Percentiles rank a stretch among this genome's conserved stretches.
phyloP scores from a whole-genome alignment of 2,113 vertebrate species.

The Bothrops jararaca region DNA sequence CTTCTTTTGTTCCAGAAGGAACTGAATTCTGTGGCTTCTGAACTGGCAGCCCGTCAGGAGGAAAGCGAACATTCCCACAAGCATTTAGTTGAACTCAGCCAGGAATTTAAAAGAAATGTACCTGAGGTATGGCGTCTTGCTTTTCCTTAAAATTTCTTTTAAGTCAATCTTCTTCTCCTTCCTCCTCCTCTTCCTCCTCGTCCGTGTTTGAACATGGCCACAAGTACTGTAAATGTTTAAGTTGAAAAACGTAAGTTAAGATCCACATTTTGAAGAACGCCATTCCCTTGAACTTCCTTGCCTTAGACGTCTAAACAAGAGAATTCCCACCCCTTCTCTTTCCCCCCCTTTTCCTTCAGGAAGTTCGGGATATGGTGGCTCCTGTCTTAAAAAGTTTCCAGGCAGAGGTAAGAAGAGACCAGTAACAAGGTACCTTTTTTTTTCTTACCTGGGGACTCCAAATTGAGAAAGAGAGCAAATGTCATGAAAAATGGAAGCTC shows the following conservation, averaged over 20 bases:
- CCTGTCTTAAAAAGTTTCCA: conserved; percentile 89
- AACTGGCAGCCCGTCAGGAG: conserved; percentile 81
- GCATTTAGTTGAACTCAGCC: conserved; percentile 91
- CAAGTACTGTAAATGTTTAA: background rate
- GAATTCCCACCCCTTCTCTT: background rate
- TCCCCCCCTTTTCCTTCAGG: conserved; percentile 67
- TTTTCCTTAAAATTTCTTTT: background rate
- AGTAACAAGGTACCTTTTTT: accelerated
- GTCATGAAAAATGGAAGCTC: too few relatives aligned
- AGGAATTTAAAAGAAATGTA: conserved; percentile 95
- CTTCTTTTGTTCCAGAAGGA: conserved; percentile 83
- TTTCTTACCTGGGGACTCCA: background rate
- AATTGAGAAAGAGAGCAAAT: background rate
- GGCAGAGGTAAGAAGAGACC: conserved; percentile 76
- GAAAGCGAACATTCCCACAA: conserved; percentile 85
- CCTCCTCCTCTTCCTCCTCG: background rate
- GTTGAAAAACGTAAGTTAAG: background rate
- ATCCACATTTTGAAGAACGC: background rate
- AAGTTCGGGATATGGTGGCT: conserved; percentile 86
- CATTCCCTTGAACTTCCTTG: background rate
- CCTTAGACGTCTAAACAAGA: too few relatives aligned
- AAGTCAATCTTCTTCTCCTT: background rate
- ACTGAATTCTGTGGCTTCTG: conserved; percentile 82
- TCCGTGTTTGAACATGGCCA: background rate
- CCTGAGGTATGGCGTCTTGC: conserved; percentile 83